Evolutionary conservation across 92 coral and sea anemone species (phyloP), one percentile per base, ranked within the genome.

Genomic region (Diadumene lineata): DNA sequence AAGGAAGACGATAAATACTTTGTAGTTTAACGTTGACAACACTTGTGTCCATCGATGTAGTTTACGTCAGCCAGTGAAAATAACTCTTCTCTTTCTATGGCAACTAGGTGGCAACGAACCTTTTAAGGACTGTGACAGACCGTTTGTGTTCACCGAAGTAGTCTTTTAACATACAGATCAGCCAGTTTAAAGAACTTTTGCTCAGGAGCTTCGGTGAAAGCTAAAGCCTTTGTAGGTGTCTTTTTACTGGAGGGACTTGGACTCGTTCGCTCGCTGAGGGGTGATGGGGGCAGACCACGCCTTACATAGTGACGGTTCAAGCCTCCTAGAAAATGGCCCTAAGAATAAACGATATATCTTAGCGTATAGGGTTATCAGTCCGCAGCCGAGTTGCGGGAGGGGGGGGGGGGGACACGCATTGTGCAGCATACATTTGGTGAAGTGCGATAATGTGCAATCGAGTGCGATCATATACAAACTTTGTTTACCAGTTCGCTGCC

Each of bases 271-370:
- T 57, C 91, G 56, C 87, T 82, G 26, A 85, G 89, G 28, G 99
- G 99, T 72, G 98, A 94, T 58, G 99, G 96, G 6, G 97, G 90
- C 69, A 84, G 68, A 55, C 88, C 88, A 76, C 97, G 97, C 50
- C 99, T 88, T 24, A 79, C 92, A 65, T 91, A 91, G 68, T 96
- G 96, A 27, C 96, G 96, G 73, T 84, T 86, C 3, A 88, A 74
- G 1, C 96, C 99, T 7, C 90, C 93, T 67, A 96, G 91, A 65
- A 96, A 96, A 65, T 89, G 89, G 16, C 91, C 94, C 99, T 96
- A 55, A 11, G 74, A 69, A 23, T 16, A n/a, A 56, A 72, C 3
- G 60, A 53, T 22, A 16, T 22, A n/a, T n/a, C n/a, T n/a, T n/a
- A n/a, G n/a, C n/a, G n/a, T n/a, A n/a, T n/a, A n/a, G n/a, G n/a